phyloP scores from a whole-genome alignment of 1,140 invertebrate genomes.

The Melanaphis sacchari region DNA sequence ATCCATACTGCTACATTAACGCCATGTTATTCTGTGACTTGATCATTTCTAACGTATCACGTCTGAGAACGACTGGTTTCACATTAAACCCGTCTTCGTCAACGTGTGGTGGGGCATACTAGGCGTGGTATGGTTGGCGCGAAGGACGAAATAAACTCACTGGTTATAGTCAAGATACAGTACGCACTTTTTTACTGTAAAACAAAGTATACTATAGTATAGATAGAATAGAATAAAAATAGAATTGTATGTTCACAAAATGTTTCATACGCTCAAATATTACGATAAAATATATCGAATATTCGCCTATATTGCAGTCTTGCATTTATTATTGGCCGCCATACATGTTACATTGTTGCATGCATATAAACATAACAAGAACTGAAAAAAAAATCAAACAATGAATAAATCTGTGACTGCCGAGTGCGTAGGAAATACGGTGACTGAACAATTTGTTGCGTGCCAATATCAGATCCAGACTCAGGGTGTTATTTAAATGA shows the following conservation, averaged over 20 bases:
- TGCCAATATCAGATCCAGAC: too few relatives aligned
- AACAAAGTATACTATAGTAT: neutral
- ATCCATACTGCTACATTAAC: neutral
- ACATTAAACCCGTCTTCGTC: neutral
- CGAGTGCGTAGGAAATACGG: neutral
- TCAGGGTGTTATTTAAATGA: too few relatives aligned
- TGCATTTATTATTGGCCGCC: neutral
- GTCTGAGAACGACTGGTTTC: neutral
- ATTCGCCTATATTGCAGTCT: too few relatives aligned
- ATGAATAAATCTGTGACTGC: neutral
- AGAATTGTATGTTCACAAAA: neutral
- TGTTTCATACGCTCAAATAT: neutral
- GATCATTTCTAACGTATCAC: neutral
- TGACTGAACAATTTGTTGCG: too few relatives aligned
- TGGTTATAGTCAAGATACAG: too few relatives aligned
- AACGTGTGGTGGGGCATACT: too few relatives aligned
- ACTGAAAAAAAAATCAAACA: neutral
- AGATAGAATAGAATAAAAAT: too few relatives aligned
- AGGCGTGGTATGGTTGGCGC: neutral
- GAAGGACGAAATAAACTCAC: neutral
- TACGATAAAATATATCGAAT: too few relatives aligned
- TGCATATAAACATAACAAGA: too few relatives aligned
- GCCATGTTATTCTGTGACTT: neutral
- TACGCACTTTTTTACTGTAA: neutral
- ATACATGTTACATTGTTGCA: neutral